phyloP scores from a whole-genome alignment of 1,140 invertebrate species.

The Ceratina australensis region DNA sequence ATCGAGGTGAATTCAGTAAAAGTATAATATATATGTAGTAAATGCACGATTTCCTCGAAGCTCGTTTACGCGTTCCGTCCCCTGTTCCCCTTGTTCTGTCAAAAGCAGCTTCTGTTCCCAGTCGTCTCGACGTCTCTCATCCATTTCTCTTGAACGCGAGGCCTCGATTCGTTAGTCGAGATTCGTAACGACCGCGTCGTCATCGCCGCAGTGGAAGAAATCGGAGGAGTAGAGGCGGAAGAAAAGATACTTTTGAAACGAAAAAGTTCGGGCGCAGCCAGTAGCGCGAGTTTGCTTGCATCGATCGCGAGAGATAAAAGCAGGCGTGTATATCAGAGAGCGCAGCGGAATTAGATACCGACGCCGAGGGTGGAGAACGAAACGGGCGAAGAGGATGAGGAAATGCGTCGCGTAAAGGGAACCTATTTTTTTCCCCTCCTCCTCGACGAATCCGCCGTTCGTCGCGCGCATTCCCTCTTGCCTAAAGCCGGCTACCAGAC shows the following conservation, averaged over 20 bases:
- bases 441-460: not conserved
- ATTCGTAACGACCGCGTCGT: constrained; percentile 50
- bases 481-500: not conserved
- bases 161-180: constrained; percentile 37
- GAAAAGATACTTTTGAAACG: constrained; percentile 43
- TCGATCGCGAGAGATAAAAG: constrained; percentile 42
- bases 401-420: constrained; percentile 12
- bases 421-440: constrained; percentile 1
- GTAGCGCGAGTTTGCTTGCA: constrained; percentile 28
- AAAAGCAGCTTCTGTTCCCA: constrained; percentile 10
- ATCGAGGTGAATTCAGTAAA: too few species aligned
- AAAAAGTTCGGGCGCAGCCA: constrained; percentile 15
- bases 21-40: too few species aligned
- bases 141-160: constrained; percentile 13
- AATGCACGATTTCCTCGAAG: too few species aligned
- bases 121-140: constrained; percentile 37
- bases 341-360: constrained; percentile 27
- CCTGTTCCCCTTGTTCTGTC: constrained; percentile 10
- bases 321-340: constrained; percentile 9
- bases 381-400: not conserved
- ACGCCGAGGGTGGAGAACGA: not conserved
- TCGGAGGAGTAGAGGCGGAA: not conserved
- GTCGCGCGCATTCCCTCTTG: not conserved
- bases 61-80: not conserved
- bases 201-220: constrained; percentile 17